Base-by-base conservation (phyloP, 2,888 invertebrate genomes). In the Harpalus rufipes region DNA sequence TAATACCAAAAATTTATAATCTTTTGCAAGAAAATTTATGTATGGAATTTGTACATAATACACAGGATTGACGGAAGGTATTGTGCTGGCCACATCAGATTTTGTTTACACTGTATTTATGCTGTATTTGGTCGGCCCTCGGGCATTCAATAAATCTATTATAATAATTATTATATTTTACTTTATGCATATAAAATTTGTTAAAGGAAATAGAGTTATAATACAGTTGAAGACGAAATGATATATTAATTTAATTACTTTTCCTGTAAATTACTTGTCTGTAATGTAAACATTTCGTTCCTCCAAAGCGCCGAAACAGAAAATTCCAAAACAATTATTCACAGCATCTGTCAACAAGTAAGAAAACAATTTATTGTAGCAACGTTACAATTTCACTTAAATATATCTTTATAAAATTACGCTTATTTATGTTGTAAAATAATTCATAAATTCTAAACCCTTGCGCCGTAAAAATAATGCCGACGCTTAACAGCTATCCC, bases 391-490 rank as follows among this genome's bases (percentile, higher is more conserved):
- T 61, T 61, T 61, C 59, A 61, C 8, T 18, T 18, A 61, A 7
- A 2, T 63, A 12, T 12, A 51, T 63, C 12, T 21, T 63, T 25
- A 63, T 63, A 63, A 21, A 63, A 63, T 68, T 68, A 18, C 63
- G 12, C 12, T 63, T 63, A 68, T 68, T 68, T 68, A 68, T 68
- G 39, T 74, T 44, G 18, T 14, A 41, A 44, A 68, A 41, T 65
- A 68, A 41, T 68, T 44, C 51, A 10, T 74, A 74, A 74, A 7
- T 14, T 18, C 16, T 16, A 14, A 44, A 44, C 44, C 21, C 41
- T 10, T 18, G 65, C 0, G 0, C 41, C 68, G 41, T 68, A 74
- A 44, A 8, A 74, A 74, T 74, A 7, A 68, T 74, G 44, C 16
- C 72, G 10, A 16, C 72, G 72, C 63, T 63, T 63, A 63, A 74